Base-by-base conservation (phyloP, 1,140 invertebrate genomes). In the Drosophila ercepeae region DNA sequence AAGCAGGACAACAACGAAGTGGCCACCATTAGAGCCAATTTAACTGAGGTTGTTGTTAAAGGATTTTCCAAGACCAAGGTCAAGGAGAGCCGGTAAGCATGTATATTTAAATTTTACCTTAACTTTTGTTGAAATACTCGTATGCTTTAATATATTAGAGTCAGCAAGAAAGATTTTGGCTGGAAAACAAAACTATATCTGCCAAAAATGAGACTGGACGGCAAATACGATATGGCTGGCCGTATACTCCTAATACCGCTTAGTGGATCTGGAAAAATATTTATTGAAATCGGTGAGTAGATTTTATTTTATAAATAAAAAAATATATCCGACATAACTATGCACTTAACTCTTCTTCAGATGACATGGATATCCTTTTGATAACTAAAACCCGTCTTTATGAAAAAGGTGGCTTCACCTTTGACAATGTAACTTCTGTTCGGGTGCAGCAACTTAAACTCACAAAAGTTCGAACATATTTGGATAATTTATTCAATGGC, bases 161-260 rank as follows among this genome's bases (percentile, higher is more conserved):
- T 95, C 0, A 93, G 94, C 81, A 91, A 93, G 7, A 93, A 94
- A 83, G 94, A 93, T 7, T 94, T 94, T 71, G 93, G 93, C 69
- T 95, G 95, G 91, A 92, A 93, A 48, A 95, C 94, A 0, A 93
- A 93, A 89, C 84, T 95, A 11, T 90, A 91, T 55, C 79, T 95
- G 1, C 94, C 94, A 13, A 93, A 93, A 91, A 92, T 95, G 78
- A 92, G 94, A 71, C 93, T 95, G 36, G 94, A 95, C 79, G 94
- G 94, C 3, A 93, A 93, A 14, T 95, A 95, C 72, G 92, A 94
- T 64, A 92, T 95, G 55, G 93, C 93, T 63, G 95, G 95, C 25
- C 93, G 94, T 67, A 95, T 95, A 75, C 90, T 95, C n/a, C 90
- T 95, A 1, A 93, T 95, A 68, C 95, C 95, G 2, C 89, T 95